phyloP scores from a whole-genome alignment of 2,888 invertebrate genomes.

The Drosophila barbarae region DNA sequence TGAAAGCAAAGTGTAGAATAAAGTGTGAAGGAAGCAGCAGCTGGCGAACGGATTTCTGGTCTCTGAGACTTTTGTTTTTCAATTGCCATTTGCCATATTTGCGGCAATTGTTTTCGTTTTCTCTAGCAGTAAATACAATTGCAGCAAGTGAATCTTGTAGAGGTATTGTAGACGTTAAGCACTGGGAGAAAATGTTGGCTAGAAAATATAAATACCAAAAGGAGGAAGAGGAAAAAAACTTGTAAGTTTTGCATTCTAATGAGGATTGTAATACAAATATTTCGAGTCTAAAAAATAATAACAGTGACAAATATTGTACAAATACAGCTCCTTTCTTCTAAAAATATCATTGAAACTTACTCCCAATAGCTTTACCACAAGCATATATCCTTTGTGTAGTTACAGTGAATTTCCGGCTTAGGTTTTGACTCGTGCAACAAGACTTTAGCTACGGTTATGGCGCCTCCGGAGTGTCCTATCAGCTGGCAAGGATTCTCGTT shows the following conservation, averaged over 20 bases:
- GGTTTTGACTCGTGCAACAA: slow-evolving; percentile 35
- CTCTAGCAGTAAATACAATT: slow-evolving; percentile 49
- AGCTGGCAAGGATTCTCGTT: slow-evolving; percentile 17
- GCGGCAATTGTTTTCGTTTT: slow-evolving; percentile 61
- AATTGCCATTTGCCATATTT: slow-evolving; percentile 71
- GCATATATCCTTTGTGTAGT: background rate
- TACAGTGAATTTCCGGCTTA: slow-evolving; percentile 53
- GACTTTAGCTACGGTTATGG: slow-evolving; percentile 50
- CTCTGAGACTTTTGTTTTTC: slow-evolving; percentile 65
- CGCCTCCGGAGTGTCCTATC: slow-evolving; percentile 44
- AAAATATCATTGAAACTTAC: background rate
- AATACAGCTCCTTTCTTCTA: background rate
- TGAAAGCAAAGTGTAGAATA: slow-evolving; percentile 49
- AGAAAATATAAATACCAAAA: background rate
- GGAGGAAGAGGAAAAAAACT: background rate
- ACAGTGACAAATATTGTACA: background rate
- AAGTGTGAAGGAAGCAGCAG: slow-evolving; percentile 60
- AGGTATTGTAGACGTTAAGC: background rate
- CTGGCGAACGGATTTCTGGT: slow-evolving; percentile 60
- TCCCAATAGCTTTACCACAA: background rate
- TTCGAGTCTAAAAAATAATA: background rate
- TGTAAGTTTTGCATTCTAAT: background rate
- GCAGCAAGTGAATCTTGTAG: slow-evolving; percentile 37
- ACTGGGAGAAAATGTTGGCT: background rate
- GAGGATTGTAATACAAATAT: background rate